Conservation (phyloP, 2,888 invertebrate genomes). For the Mesoligia furuncula region DNA sequence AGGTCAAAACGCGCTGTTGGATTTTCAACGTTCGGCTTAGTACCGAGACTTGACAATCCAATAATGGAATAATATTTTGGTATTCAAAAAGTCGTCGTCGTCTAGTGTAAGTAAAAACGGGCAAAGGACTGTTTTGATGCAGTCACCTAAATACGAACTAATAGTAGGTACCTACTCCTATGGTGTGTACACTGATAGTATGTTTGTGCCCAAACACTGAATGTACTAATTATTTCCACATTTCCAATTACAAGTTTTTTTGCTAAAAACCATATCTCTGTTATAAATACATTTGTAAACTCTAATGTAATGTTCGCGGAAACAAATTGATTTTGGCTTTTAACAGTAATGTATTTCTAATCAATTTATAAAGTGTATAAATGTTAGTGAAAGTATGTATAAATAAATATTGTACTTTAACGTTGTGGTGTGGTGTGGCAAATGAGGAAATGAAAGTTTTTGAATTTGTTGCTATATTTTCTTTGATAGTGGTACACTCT, state of each 20-base stretch:
- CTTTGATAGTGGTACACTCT: not conserved
- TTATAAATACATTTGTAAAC: slow-evolving; percentile 6
- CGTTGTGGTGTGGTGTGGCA: not conserved
- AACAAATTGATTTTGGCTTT: slow-evolving; percentile 11
- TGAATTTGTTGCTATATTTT: not conserved
- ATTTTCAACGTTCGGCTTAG: too few species aligned
- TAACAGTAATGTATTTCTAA: slow-evolving; percentile 7
- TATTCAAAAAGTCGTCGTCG: not conserved
- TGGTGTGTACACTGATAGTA: not conserved
- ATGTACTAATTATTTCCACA: not conserved
- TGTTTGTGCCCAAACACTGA: not conserved
- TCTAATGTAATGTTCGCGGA: not conserved
- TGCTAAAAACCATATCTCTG: not conserved
- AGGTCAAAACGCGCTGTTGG: too few species aligned
- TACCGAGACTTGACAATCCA: not conserved
- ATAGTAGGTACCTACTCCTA: not conserved
- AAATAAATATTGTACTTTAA: slow-evolving; percentile 3
- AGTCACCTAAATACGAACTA: not conserved
- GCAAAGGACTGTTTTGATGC: not conserved
- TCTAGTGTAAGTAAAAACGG: too few species aligned
- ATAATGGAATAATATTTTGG: not conserved
- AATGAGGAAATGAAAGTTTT: slow-evolving; percentile 16
- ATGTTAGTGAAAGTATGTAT: not conserved
- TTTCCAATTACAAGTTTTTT: not conserved
- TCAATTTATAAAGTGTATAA: slow-evolving; percentile 19